A percentile compares a stretch with the other conserved stretches of the same genome.
Evolutionary conservation across 2,888 invertebrate species (phyloP).

Genomic region (Artemia sinica): DNA sequence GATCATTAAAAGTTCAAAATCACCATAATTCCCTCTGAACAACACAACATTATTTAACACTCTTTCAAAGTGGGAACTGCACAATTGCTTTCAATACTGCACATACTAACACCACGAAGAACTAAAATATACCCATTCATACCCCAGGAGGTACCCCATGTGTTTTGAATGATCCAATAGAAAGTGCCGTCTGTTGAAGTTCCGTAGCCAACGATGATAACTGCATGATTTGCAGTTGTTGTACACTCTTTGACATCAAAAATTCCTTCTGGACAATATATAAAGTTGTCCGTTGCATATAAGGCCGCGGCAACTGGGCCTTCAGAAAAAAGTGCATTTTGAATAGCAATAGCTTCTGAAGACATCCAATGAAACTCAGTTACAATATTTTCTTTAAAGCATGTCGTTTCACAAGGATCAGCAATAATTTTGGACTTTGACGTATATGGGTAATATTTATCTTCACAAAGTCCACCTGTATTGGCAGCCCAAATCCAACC

Average conservation of each 20-base stretch:
- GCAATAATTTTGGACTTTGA: not conserved
- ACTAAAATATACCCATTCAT: not conserved
- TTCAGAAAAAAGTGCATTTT: not conserved
- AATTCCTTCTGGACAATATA: not conserved
- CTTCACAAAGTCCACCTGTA: not conserved
- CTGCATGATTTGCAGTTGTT: not conserved
- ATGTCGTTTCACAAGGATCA: not conserved
- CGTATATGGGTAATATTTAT: not conserved
- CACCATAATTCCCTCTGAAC: no score
- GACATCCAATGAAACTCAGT: not conserved
- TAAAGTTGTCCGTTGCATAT: not conserved
- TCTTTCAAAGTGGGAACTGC: not conserved
- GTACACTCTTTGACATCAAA: not conserved
- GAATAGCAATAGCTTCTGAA: not conserved
- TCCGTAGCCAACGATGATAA: slow-evolving; percentile 15
- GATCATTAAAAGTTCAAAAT: no score
- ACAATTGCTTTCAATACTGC: not conserved
- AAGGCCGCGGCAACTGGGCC: not conserved
- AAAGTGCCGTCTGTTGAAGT: not conserved
- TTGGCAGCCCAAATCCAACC: not conserved
- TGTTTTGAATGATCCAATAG: slow-evolving; percentile 15
- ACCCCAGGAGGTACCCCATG: slow-evolving; percentile 10
- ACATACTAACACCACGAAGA: slow-evolving; percentile 14
- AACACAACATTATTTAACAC: no score
- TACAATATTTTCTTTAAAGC: not conserved